phyloP scores from a whole-genome alignment of 2,888 invertebrate genomes.

The Oscheius sp. region DNA sequence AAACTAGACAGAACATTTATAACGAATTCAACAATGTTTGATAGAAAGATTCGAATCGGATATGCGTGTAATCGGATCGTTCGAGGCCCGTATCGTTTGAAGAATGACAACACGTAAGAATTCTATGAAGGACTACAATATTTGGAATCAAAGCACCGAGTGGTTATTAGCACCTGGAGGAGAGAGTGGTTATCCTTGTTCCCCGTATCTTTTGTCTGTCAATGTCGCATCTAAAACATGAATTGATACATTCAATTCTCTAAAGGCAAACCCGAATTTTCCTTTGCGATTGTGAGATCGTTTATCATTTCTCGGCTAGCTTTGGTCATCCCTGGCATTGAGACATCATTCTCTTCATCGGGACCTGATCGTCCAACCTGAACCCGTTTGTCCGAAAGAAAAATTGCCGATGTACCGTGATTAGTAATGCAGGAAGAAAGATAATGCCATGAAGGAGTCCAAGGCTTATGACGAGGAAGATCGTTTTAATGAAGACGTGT shows the following conservation, averaged over 20 bases:
- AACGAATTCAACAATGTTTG: conserved; percentile 12
- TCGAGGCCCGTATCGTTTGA: conserved; percentile 15
- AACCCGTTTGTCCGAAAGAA: not conserved
- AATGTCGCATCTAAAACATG: conserved; percentile 2
- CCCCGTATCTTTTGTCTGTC: conserved; percentile 20
- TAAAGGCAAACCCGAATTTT: conserved; percentile 6
- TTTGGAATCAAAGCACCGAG: conserved; percentile 5
- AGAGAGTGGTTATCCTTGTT: not conserved
- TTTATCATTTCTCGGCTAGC: conserved; percentile 1
- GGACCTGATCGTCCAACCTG: conserved; percentile 23
- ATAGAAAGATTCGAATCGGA: conserved; percentile 14
- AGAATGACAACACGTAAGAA: conserved; percentile 27
- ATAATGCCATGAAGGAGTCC: conserved; percentile 60
- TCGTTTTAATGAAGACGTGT: conserved; percentile 56
- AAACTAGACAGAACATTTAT: too few relatives aligned
- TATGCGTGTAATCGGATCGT: conserved; percentile 1
- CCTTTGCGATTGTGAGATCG: conserved; percentile 22
- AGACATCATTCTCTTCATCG: conserved; percentile 15
- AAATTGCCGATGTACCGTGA: conserved; percentile 39
- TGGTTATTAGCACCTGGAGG: conserved; percentile 16
- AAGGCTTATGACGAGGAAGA: conserved; percentile 51
- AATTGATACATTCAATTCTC: not conserved
- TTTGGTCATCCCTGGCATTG: conserved; percentile 22
- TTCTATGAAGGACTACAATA: conserved; percentile 3
- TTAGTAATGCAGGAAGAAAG: conserved; percentile 54